A percentile compares a stretch with the other conserved stretches of the same genome.
These are phyloP conservation scores for Torymus tubicola DNA, from an alignment of 2,888 invertebrate species.

Conservation along the genomic window DNA sequence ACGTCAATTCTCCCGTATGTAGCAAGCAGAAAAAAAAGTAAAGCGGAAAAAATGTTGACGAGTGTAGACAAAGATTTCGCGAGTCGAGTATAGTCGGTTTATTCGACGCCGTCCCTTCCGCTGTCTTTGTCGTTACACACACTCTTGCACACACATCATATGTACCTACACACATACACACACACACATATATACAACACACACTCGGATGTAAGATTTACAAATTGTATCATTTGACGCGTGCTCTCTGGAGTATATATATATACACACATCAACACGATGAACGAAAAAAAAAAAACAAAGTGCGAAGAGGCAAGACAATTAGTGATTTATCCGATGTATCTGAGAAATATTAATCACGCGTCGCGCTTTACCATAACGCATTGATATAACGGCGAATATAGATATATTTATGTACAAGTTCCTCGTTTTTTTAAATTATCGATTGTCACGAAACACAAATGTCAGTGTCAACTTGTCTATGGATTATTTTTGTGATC, in stretches of 20 bases:
- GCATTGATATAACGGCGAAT: slow-evolving; percentile 64
- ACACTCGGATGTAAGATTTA: neutral
- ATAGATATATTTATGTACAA: slow-evolving; percentile 74
- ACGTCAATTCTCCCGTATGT: slow-evolving; percentile 43
- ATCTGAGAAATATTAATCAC: slow-evolving; percentile 56
- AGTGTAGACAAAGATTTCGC: slow-evolving; percentile 12
- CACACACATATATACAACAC: neutral
- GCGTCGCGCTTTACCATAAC: slow-evolving; percentile 58
- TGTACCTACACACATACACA: neutral
- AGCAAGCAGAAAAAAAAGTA: neutral
- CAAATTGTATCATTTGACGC: neutral
- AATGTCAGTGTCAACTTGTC: neutral
- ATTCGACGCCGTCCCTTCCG: slow-evolving; percentile 67
- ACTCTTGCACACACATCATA: neutral
- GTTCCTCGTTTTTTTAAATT: slow-evolving; percentile 72
- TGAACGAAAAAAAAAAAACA: neutral
- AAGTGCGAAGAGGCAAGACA: slow-evolving; percentile 1
- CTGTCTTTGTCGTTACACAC: slow-evolving; percentile 54
- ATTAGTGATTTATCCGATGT: slow-evolving; percentile 35
- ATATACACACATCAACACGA: neutral
- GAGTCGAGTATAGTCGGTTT: slow-evolving; percentile 35
- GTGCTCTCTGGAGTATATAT: neutral
- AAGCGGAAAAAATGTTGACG: neutral
- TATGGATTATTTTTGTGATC: neutral
- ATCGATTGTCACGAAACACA: slow-evolving; percentile 3